Evolutionary conservation across 2,888 invertebrate genomes (phyloP).

Genomic region (Hydropsyche betteni): DNA sequence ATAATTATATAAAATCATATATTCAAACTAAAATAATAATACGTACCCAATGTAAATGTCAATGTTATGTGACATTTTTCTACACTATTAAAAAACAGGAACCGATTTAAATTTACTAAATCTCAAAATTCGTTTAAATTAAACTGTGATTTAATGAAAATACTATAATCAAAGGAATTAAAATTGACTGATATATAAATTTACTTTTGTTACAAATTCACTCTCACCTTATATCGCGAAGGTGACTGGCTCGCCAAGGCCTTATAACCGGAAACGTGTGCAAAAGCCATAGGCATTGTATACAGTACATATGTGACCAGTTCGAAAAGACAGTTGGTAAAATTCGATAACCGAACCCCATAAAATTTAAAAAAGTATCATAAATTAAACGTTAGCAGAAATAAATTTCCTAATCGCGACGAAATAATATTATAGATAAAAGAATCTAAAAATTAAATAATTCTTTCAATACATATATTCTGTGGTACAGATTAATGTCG

Average conservation of each 20-base stretch:
- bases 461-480: not conserved
- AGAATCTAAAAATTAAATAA: not conserved
- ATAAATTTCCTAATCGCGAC: not conserved
- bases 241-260: slow-evolving; percentile 37
- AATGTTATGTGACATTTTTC: not conserved
- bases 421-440: not conserved
- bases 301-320: slow-evolving; percentile 21
- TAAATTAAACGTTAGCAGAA: too few relatives aligned
- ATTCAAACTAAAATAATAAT: not conserved
- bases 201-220: slow-evolving; percentile 45
- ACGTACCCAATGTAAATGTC: not conserved
- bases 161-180: not conserved
- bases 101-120: too few relatives aligned
- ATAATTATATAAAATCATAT: slow-evolving; percentile 3
- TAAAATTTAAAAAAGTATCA: too few relatives aligned
- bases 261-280: slow-evolving; percentile 37
- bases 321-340: slow-evolving; percentile 19
- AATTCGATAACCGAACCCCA: slow-evolving; percentile 8
- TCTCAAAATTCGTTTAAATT: too few relatives aligned
- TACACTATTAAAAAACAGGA: not conserved
- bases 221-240: slow-evolving; percentile 40
- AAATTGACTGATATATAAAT: slow-evolving; percentile 30
- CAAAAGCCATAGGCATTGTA: slow-evolving; percentile 32
- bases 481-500: not conserved
- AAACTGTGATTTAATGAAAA: not conserved